These are phyloP conservation scores for Teleiodes luculella DNA, from an alignment of 2,888 invertebrate genomes.

Conservation along the genomic window DNA sequence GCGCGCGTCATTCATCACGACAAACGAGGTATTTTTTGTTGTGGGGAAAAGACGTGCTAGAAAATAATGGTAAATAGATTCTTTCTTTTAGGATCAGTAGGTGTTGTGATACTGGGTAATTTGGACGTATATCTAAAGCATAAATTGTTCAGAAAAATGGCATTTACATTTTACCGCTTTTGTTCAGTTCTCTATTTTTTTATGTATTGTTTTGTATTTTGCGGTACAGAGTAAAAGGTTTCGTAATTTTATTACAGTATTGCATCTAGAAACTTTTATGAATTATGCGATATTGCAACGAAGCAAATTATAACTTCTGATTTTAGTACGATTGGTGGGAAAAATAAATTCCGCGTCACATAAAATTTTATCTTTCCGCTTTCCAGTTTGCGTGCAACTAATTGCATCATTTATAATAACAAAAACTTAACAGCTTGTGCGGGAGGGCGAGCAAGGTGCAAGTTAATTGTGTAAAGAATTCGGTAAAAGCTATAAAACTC, in stretches of 20 bases:
- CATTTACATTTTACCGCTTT: no score
- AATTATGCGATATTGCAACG: no score
- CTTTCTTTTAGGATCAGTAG: no score
- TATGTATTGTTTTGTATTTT: no score
- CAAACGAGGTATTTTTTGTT: constrained; percentile 65
- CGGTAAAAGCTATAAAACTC: constrained; percentile 68
- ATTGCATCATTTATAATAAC: constrained; percentile 58
- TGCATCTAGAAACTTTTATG: no score
- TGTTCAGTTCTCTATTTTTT: no score
- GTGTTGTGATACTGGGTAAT: no score
- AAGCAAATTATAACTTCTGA: neutral
- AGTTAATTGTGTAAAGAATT: constrained; percentile 70
- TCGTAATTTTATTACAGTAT: no score
- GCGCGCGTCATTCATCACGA: constrained; percentile 62
- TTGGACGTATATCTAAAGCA: no score
- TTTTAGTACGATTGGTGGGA: constrained; percentile 9
- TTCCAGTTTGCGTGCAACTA: constrained; percentile 49
- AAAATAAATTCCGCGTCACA: constrained; percentile 32
- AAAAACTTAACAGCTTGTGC: constrained; percentile 50
- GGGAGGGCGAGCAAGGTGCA: constrained; percentile 40
- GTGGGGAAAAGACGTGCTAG: constrained; percentile 25
- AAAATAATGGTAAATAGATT: neutral
- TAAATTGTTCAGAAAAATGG: no score
- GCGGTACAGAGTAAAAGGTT: no score
- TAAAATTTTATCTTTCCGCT: constrained; percentile 44